Percentiles rank a stretch among this genome's conserved stretches.
phyloP scores from a whole-genome alignment of 2,888 invertebrate genomes.

The Zonitis immaculata region DNA sequence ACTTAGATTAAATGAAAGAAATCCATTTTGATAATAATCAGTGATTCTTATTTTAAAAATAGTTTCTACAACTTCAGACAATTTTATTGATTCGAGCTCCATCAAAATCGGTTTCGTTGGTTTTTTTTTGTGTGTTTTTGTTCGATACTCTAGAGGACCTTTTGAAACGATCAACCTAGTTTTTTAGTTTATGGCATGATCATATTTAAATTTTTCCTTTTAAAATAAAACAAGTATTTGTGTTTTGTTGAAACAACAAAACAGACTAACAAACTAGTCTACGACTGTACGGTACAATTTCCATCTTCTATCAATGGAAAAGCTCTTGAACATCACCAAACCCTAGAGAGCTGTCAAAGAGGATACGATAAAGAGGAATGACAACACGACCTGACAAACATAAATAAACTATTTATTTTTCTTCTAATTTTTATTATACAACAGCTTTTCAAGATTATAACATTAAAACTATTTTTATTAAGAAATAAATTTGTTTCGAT shows the following conservation, averaged over 20 bases:
- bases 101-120: neutral
- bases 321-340: conserved; percentile 37
- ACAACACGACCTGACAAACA: too few relatives aligned
- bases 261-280: conserved; percentile 26
- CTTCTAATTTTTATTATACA: too few relatives aligned
- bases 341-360: conserved; percentile 33
- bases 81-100: conserved; percentile 27
- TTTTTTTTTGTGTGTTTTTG: neutral
- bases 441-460: too few relatives aligned
- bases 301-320: conserved; percentile 36
- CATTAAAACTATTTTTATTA: too few relatives aligned
- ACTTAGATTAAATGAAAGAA: conserved; percentile 40
- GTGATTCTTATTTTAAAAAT: conserved; percentile 44
- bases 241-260: conserved; percentile 22
- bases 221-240: conserved; percentile 24
- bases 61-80: conserved; percentile 37
- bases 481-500: too few relatives aligned
- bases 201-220: conserved; percentile 22
- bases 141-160: neutral
- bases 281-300: conserved; percentile 27
- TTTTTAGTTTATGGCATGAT: neutral
- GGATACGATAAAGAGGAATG: too few relatives aligned
- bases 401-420: too few relatives aligned
- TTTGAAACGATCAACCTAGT: neutral
- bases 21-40: conserved; percentile 46